Conservation (phyloP, 2,797 vertebrate species). For the Malurus leucopterus region DNA sequence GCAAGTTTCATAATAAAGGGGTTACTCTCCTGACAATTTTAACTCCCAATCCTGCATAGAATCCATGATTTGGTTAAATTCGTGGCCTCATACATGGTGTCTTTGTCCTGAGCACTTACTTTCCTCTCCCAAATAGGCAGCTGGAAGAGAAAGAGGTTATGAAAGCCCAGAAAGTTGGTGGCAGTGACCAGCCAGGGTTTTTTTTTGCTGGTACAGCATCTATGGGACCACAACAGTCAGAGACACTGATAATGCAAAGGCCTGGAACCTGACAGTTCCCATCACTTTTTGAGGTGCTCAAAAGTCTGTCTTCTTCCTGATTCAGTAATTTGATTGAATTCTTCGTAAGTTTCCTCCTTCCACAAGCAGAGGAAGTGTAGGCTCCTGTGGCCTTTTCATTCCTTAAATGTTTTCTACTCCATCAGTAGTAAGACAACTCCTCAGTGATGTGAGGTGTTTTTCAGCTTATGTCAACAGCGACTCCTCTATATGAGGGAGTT, state of each 20-base stretch:
- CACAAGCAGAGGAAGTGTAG: background rate
- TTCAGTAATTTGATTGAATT: background rate
- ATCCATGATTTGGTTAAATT: background rate
- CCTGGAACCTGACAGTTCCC: background rate
- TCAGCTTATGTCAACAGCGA: background rate
- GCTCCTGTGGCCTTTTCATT: background rate
- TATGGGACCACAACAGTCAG: rapidly evolving
- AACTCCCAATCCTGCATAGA: background rate
- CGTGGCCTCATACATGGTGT: rapidly evolving
- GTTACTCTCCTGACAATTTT: background rate
- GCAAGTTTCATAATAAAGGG: background rate
- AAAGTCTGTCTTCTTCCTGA: background rate
- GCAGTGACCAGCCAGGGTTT: background rate
- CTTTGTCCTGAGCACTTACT: background rate
- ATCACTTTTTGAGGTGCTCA: background rate
- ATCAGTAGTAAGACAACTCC: background rate
- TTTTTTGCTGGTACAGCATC: background rate
- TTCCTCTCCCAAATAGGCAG: background rate
- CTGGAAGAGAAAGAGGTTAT: background rate
- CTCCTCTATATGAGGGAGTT: background rate
- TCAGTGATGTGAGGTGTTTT: background rate
- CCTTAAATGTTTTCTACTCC: background rate
- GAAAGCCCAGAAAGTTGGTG: background rate
- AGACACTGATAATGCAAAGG: background rate
- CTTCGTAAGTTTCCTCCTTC: background rate